Evolutionary conservation across 2,797 vertebrate genomes (phyloP).

Genomic region (Hippopotamyrus pictus): DNA sequence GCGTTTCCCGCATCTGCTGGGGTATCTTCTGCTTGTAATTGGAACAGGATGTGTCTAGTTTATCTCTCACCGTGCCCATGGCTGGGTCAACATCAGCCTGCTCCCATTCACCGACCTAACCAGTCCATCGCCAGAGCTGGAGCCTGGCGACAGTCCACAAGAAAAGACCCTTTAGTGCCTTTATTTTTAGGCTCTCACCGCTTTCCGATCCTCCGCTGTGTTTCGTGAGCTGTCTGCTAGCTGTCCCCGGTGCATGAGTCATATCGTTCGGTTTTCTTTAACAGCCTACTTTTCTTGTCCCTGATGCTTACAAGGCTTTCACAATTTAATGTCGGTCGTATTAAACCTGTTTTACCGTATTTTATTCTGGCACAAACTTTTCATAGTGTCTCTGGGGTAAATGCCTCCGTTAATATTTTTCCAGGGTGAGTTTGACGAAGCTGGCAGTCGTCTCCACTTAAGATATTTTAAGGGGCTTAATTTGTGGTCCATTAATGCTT

Average conservation of each 20-base stretch:
- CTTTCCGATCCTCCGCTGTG: constrained; percentile 7
- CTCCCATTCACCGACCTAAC: not conserved
- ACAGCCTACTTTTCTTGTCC: constrained; percentile 15
- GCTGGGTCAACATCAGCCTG: not conserved
- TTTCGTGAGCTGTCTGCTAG: constrained; percentile 15
- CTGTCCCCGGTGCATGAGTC: constrained; percentile 43
- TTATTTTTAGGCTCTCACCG: not conserved
- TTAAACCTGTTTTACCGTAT: constrained; percentile 22
- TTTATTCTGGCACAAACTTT: constrained; percentile 1
- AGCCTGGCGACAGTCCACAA: not conserved
- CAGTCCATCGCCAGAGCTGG: not conserved
- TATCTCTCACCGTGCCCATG: not conserved
- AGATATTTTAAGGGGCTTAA: not conserved
- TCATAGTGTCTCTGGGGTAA: not conserved
- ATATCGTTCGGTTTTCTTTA: constrained; percentile 36
- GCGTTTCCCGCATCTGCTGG: not conserved
- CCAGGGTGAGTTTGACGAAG: not conserved
- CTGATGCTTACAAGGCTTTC: constrained; percentile 32
- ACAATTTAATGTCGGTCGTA: constrained; percentile 39
- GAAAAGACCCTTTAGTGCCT: not conserved
- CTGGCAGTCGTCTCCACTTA: not conserved
- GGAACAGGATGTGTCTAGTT: not conserved
- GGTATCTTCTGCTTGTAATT: not conserved
- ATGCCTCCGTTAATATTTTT: not conserved
- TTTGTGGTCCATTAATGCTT: not conserved